Evolutionary conservation across 2,113 vertebrate species (phyloP).

Genomic region (Gymnorhina tibicen): DNA sequence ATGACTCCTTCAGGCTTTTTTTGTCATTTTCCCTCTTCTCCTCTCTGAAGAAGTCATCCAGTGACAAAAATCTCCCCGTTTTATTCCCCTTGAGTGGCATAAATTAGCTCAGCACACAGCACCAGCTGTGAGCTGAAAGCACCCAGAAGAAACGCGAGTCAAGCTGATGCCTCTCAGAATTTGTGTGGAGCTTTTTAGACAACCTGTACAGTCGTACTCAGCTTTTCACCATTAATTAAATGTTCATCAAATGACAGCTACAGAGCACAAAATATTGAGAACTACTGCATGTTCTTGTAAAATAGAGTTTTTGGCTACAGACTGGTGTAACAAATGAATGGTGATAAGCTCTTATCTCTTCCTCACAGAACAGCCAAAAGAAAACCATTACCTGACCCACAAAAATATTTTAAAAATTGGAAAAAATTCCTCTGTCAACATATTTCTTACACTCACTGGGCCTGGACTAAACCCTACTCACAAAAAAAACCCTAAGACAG

Average conservation of each 20-base stretch:
- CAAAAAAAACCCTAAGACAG: accelerated
- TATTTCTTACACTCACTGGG: not conserved
- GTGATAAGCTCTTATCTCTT: not conserved
- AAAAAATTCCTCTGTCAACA: not conserved
- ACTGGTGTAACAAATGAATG: not conserved
- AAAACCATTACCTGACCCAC: not conserved
- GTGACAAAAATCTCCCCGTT: not conserved
- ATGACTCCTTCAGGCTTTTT: not conserved
- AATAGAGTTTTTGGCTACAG: not conserved
- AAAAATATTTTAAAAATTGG: not conserved
- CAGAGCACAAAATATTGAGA: not conserved
- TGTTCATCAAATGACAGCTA: not conserved
- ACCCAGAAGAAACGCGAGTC: not conserved
- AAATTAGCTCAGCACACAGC: not conserved
- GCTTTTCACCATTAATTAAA: not conserved
- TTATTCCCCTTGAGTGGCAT: not conserved
- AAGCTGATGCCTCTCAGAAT: not conserved
- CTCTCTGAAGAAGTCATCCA: not conserved
- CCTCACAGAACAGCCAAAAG: not conserved
- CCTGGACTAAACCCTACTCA: not conserved
- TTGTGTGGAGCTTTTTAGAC: not conserved
- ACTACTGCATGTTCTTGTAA: not conserved
- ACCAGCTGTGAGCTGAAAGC: not conserved
- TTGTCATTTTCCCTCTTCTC: not conserved
- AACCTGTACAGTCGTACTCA: not conserved